Base-by-base conservation (phyloP, 2,888 invertebrate genomes). In the Automeris io region DNA sequence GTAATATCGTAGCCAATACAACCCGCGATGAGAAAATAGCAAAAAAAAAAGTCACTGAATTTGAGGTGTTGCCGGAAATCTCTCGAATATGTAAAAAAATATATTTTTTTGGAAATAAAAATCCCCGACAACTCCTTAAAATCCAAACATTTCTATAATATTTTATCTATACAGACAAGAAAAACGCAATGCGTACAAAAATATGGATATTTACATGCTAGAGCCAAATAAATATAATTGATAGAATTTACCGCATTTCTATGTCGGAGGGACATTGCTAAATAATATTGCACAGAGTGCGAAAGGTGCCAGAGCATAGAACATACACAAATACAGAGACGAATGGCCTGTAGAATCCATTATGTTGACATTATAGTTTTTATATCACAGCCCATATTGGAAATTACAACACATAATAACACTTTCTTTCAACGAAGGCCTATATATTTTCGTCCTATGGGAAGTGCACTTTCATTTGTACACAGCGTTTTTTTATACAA, bases 311-410 rank as follows among this genome's bases (percentile, higher is more conserved):
- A 60, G 69, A 70, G 77, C 76, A 70, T 57, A 55, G 68, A 60
- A 77, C 62, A 73, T 70, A 88, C 86, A 44, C 46, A 87, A 82
- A 88, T 76, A 37, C 8, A 37, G 29, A 37, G 6, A 90, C 88
- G 77, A 88, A 89, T 89, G 90, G 90, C 89, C 90, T 90, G 90
- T 90, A 90, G 90, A 90, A 87, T 89, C 88, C 79, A 88, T 88
- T 78, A 89, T 88, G 89, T 88, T 88, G 89, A 89, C 77, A 79
- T 88, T 75, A 76, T 78, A 77, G 55, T 70, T 74, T 78, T 82
- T 90, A 89, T 90, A 91, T 92, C 92, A 92, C 92, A 92, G 92
- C 92, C 92, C 91, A 90, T 90, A 62, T 91, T 91, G 91, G 91
- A 92, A 91, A 91, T 91, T 91, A 85, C 78, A 83, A 85, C 82